A percentile compares a stretch with the other conserved stretches of the same genome.
phyloP scores from a whole-genome alignment of 2,797 vertebrate species.

The Pyrocephalus nanus region DNA sequence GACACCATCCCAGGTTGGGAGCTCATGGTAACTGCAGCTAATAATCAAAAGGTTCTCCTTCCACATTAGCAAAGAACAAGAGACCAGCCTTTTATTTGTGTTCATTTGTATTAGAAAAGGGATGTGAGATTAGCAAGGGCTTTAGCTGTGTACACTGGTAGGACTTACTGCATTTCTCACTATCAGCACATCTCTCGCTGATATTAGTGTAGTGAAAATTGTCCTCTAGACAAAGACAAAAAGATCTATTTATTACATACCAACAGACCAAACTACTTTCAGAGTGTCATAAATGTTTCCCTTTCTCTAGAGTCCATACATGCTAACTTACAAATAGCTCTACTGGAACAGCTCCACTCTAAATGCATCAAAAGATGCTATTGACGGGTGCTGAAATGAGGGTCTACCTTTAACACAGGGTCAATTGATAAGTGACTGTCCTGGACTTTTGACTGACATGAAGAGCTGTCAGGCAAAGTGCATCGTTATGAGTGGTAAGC shows the following conservation, averaged over 20 bases:
- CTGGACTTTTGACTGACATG: constrained; percentile 76
- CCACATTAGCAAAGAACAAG: constrained; percentile 60
- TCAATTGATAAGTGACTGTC: constrained; percentile 81
- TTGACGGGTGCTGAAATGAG: constrained; percentile 77
- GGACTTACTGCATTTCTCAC: not conserved
- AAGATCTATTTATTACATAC: not conserved
- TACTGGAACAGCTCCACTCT: constrained; percentile 28
- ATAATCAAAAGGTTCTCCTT: constrained; percentile 68
- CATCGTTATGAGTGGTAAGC: constrained; percentile 43
- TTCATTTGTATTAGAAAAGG: constrained; percentile 43
- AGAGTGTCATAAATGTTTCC: constrained; percentile 9
- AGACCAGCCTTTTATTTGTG: constrained; percentile 56
- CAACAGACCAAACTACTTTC: not conserved
- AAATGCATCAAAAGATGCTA: constrained; percentile 74
- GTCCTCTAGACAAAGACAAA: not conserved
- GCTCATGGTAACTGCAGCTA: constrained; percentile 53
- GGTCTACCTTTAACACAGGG: constrained; percentile 76
- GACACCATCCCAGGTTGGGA: constrained; percentile 54
- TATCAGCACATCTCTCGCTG: not conserved
- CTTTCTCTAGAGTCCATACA: constrained; percentile 50
- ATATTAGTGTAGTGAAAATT: not conserved
- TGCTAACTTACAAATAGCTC: constrained; percentile 44
- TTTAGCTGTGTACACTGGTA: constrained; percentile 6
- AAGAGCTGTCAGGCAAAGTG: constrained; percentile 73
- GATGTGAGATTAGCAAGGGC: constrained; percentile 32